These are phyloP conservation scores for Ceratina calcarata DNA, from an alignment of 1,140 invertebrate genomes.

Conservation along the genomic window DNA sequence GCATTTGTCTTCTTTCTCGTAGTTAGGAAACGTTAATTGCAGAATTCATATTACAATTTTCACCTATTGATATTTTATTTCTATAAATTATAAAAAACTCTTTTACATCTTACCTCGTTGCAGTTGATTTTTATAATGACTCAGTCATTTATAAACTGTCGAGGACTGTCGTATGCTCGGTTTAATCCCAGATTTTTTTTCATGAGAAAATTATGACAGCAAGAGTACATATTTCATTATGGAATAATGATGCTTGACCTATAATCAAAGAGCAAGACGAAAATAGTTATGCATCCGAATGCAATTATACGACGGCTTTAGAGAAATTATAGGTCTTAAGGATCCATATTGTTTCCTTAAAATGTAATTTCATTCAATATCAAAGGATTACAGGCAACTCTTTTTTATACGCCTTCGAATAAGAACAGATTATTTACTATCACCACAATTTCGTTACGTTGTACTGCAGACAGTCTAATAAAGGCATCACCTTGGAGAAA, in stretches of 20 bases:
- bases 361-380: background rate
- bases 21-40: no score
- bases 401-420: background rate
- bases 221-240: background rate
- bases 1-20: no score
- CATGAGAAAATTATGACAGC: constrained; percentile 4
- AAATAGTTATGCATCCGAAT: background rate
- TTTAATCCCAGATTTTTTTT: background rate
- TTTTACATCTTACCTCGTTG: no score
- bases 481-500: no score
- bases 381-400: no score
- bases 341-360: background rate
- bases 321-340: background rate
- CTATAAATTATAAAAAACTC: no score
- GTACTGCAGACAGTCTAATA: no score
- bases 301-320: background rate
- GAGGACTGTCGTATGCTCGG: no score
- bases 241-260: background rate
- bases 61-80: no score
- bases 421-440: background rate
- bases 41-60: no score
- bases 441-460: background rate
- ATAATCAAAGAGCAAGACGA: constrained; percentile 11
- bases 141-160: no score
- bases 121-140: no score